Evolutionary conservation across 1,140 invertebrate species (phyloP), one percentile per base, ranked within the genome.

Genomic region (Helicoverpa zea): DNA sequence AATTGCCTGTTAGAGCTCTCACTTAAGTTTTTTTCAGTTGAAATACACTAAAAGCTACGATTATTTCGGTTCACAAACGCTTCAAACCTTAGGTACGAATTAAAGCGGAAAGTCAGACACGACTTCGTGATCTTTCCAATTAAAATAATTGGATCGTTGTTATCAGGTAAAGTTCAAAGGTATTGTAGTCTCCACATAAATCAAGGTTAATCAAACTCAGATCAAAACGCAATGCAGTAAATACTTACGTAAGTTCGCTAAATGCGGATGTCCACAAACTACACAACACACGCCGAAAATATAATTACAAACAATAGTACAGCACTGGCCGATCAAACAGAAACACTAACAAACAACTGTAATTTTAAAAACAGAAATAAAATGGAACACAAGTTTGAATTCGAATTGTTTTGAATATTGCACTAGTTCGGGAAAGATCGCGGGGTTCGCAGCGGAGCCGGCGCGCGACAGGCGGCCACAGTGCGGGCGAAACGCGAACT

Each of bases 241-340:
- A 90, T 88, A 92, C 86, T 93, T 93, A 93, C 92, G 90, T 93
- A 93, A 93, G 89, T 91, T 83, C 76, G 82, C 82, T 83, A 91
- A 88, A 87, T 87, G 89, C 87, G 82, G 87, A 79, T 83, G 83
- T 87, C 86, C 86, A 86, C 63, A 89, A 87, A 87, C 81, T 84
- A 51, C 64, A 73, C 86, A 86, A 81, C 85, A 88, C 86, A 84
- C 81, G 35, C 23, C 49, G 47, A 64, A 79, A 74, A 82, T 68
- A 87, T 81, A 84, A 86, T 87, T 83, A 83, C 64, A 86, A 87
- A 84, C 59, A 85, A 85, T 83, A 43, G 35, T 43, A 80, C 51
- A 85, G 84, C 87, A 90, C 85, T 76, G 63, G 14, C 81, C 47
- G 49, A 78, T 64, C 79, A 83, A 84, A 72, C 51, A 78, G 75